Evolutionary conservation across 2,113 vertebrate genomes (phyloP).

Genomic region (Meleagris gallopavo): DNA sequence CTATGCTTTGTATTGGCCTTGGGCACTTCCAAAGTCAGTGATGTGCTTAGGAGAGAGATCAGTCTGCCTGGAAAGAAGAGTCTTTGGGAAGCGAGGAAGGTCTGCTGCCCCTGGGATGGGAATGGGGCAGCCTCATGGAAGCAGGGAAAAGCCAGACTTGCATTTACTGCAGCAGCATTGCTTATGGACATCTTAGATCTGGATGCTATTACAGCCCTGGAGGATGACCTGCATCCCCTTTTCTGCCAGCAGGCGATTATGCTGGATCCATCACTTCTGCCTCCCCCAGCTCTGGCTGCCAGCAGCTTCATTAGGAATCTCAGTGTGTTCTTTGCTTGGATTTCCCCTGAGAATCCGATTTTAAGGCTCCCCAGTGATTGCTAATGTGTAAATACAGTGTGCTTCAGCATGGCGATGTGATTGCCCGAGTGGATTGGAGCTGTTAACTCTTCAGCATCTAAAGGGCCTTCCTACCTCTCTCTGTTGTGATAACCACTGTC

Average conservation of each 20-base stretch:
- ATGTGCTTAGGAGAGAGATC: slow-evolving; percentile 15
- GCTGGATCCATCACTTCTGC: neutral
- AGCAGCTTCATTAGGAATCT: slow-evolving; percentile 35
- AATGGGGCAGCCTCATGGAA: neutral
- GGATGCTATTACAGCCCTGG: neutral
- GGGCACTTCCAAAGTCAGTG: slow-evolving; percentile 36
- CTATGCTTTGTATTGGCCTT: slow-evolving; percentile 10
- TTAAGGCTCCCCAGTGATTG: slow-evolving; percentile 36
- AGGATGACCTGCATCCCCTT: neutral
- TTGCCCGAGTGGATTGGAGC: neutral
- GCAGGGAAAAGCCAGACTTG: neutral
- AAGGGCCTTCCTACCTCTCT: neutral
- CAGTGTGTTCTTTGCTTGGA: slow-evolving; percentile 48
- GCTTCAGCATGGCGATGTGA: slow-evolving; percentile 27
- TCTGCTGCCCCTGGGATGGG: neutral
- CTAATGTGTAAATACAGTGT: slow-evolving; percentile 61
- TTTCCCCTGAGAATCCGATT: slow-evolving; percentile 60
- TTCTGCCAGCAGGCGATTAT: neutral
- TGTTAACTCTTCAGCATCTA: slow-evolving; percentile 37
- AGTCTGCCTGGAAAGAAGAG: slow-evolving; percentile 13
- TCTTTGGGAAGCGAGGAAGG: neutral
- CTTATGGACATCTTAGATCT: neutral
- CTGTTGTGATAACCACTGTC: neutral
- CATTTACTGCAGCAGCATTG: neutral
- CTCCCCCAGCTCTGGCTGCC: neutral